Percentiles rank a stretch among this genome's conserved stretches.
phyloP scores from a whole-genome alignment of 2,888 invertebrate genomes.

The Heliconius erato region DNA sequence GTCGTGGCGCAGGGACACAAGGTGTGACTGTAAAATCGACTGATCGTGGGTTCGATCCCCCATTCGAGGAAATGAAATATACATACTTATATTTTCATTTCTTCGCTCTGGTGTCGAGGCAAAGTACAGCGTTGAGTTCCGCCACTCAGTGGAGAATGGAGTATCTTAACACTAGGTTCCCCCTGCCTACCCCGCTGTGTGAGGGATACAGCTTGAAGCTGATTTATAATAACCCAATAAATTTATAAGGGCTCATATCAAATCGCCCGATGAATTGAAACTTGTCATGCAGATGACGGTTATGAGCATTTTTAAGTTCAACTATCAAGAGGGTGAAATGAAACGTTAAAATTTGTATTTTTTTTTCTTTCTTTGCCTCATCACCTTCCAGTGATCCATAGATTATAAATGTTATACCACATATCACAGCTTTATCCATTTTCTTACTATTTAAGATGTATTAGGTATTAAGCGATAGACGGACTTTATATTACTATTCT shows the following conservation, averaged over 20 bases:
- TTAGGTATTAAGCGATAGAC: background rate
- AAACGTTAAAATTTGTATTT: background rate
- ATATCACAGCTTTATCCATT: background rate
- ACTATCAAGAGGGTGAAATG: background rate
- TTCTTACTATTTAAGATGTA: background rate
- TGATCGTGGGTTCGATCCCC: too few species aligned
- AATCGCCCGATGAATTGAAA: background rate
- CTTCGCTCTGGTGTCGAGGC: too few species aligned
- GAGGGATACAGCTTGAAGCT: too few species aligned
- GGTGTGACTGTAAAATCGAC: too few species aligned
- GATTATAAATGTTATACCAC: background rate
- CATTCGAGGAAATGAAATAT: too few species aligned
- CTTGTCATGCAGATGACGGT: constrained; percentile 2
- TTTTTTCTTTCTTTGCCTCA: background rate
- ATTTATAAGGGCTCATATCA: background rate
- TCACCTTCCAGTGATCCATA: background rate
- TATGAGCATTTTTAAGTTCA: background rate
- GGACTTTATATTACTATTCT: background rate
- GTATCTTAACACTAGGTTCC: too few species aligned
- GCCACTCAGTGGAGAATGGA: too few species aligned
- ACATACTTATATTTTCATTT: too few species aligned
- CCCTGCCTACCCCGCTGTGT: too few species aligned
- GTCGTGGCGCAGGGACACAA: too few species aligned
- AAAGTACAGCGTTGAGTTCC: too few species aligned
- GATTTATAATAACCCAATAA: background rate